These are phyloP conservation scores for Catharus ustulatus DNA, from an alignment of 2,797 vertebrate species.

Conservation along the genomic window DNA sequence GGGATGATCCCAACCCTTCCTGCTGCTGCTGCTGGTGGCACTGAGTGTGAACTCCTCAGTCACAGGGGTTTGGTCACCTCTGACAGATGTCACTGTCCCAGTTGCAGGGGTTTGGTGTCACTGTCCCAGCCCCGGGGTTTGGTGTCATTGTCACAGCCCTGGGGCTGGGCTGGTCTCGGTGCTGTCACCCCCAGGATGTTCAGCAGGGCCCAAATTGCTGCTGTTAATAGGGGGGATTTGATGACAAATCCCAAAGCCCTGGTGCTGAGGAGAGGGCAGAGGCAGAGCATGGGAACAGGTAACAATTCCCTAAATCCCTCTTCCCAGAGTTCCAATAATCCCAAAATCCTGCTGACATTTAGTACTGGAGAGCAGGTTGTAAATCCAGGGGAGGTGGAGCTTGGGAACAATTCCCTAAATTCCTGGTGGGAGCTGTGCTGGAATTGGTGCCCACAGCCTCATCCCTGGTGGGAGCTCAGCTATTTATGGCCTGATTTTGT, in stretches of 20 bases:
- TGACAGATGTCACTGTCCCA: too few relatives aligned
- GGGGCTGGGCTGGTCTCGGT: rapidly evolving
- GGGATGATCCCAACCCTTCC: neutral
- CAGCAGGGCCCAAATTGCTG: neutral
- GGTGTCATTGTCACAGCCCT: neutral
- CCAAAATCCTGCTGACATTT: neutral
- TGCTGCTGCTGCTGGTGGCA: neutral
- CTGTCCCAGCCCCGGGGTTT: neutral
- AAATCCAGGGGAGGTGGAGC: neutral
- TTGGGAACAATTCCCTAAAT: neutral
- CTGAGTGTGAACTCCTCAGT: rapidly evolving
- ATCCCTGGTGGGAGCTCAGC: neutral
- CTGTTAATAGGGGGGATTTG: neutral
- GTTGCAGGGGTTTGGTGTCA: too few relatives aligned
- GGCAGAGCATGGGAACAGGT: neutral
- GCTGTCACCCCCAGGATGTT: neutral
- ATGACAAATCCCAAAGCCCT: neutral
- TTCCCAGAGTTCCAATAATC: neutral
- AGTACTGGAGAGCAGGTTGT: neutral
- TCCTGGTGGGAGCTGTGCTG: neutral
- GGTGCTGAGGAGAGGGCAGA: neutral
- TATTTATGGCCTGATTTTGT: conserved; percentile 12
- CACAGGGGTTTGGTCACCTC: neutral
- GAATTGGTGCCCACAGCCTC: neutral
- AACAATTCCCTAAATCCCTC: neutral